A percentile compares a stretch with the other conserved stretches of the same genome.
phyloP scores from a whole-genome alignment of 2,888 invertebrate species.

The Argyresthia albistria region DNA sequence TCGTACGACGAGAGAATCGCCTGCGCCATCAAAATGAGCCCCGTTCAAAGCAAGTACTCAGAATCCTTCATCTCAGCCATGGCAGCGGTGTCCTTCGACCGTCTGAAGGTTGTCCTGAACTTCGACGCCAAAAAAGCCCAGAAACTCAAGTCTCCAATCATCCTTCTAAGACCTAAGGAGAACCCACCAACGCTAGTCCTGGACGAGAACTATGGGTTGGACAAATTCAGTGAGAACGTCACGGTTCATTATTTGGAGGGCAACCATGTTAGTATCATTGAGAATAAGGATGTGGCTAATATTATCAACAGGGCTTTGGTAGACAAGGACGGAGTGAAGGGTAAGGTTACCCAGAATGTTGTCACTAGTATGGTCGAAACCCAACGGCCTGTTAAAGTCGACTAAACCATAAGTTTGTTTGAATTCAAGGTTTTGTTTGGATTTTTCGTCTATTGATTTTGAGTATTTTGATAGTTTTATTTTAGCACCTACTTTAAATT shows the following conservation, averaged over 20 bases:
- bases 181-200: constrained; percentile 57
- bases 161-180: constrained; percentile 76
- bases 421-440: background rate
- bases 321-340: constrained; percentile 34
- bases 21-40: constrained; percentile 42
- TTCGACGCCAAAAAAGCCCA: constrained; percentile 53
- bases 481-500: background rate
- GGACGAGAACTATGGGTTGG: constrained; percentile 78
- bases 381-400: constrained; percentile 29
- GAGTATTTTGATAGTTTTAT: background rate
- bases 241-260: constrained; percentile 78
- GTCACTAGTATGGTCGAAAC: constrained; percentile 51
- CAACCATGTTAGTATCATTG: constrained; percentile 79
- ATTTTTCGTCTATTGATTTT: background rate
- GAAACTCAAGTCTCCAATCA: constrained; percentile 71
- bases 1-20: constrained; percentile 73
- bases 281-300: constrained; percentile 75
- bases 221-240: constrained; percentile 70
- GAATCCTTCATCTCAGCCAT: constrained; percentile 33
- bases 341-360: constrained; percentile 34
- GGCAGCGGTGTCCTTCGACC: constrained; percentile 45
- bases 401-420: background rate
- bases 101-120: constrained; percentile 65
- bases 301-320: constrained; percentile 68
- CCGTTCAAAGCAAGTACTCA: constrained; percentile 47